Percentiles rank a stretch among this genome's conserved stretches.
Evolutionary conservation across 2,888 invertebrate species (phyloP).

Genomic region (Chymomyza fuscimana): DNA sequence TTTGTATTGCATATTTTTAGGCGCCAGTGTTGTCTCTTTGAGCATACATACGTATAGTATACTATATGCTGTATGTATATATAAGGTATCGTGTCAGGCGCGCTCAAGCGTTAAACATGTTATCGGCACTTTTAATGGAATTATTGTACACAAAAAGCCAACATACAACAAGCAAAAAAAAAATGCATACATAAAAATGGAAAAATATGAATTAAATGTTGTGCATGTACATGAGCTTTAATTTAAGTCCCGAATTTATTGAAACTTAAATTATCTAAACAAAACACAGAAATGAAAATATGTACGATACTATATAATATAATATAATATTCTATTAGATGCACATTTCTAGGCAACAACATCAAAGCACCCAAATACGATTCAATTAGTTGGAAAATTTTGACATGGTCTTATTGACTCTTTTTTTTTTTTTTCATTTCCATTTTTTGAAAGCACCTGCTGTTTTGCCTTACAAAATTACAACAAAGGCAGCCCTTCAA

Average conservation of each 20-base stretch:
- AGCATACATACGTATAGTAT: neutral
- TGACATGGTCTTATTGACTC: neutral
- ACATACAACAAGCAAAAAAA: constrained; percentile 15
- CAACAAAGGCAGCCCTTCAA: neutral
- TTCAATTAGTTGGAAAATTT: neutral
- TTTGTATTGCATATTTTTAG: constrained; percentile 68
- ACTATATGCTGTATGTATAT: neutral
- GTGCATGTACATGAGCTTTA: constrained; percentile 28
- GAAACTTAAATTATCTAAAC: neutral
- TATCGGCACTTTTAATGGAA: constrained; percentile 66
- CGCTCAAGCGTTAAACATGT: constrained; percentile 64
- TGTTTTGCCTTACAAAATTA: neutral
- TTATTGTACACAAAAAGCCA: constrained; percentile 52
- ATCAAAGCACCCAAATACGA: neutral
- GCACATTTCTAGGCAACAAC: constrained; percentile 20
- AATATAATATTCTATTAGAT: neutral
- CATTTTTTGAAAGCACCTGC: neutral
- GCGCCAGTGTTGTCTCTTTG: constrained; percentile 43
- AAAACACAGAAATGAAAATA: neutral
- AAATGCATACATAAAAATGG: neutral
- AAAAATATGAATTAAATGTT: constrained; percentile 48
- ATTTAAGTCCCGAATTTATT: constrained; percentile 34
- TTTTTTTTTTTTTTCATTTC: neutral
- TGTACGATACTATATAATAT: neutral
- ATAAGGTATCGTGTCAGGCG: constrained; percentile 21